Evolutionary conservation across 2,888 invertebrate species (phyloP).

Genomic region (Chesias legatella): DNA sequence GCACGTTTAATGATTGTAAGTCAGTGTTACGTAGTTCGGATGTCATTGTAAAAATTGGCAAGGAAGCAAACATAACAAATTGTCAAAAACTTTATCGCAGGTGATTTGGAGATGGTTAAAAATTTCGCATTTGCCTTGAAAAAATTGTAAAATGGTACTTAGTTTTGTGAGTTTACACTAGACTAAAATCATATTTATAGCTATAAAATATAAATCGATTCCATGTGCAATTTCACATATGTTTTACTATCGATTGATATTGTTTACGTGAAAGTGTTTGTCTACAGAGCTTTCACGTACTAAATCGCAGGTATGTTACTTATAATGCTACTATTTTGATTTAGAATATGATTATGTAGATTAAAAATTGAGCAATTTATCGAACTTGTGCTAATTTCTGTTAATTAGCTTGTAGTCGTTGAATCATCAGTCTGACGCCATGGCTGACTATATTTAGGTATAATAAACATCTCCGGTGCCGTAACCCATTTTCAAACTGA

Average conservation of each 20-base stretch:
- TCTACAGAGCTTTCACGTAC: conserved; percentile 15
- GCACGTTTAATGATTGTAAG: too few species aligned
- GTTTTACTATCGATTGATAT: conserved; percentile 12
- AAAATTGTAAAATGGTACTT: too few species aligned
- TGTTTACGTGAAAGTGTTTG: conserved; percentile 30
- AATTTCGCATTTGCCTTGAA: too few species aligned
- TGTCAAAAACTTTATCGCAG: too few species aligned
- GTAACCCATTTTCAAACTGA: conserved; percentile 10
- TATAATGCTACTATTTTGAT: background rate
- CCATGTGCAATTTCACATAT: too few species aligned
- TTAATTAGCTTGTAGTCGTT: conserved; percentile 23
- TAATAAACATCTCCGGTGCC: conserved; percentile 33
- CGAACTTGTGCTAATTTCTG: conserved; percentile 11
- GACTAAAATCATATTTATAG: too few species aligned
- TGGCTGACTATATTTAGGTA: conserved; percentile 35
- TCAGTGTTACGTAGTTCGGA: too few species aligned
- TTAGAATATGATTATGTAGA: background rate
- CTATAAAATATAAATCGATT: too few species aligned
- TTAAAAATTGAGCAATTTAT: background rate
- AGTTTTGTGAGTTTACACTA: too few species aligned
- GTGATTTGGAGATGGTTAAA: too few species aligned
- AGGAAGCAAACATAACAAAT: too few species aligned
- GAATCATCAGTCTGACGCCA: conserved; percentile 47
- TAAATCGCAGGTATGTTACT: conserved; percentile 10
- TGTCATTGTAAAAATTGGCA: too few species aligned